Evolutionary conservation across 2,113 vertebrate genomes (phyloP).

Genomic region (Pachyramphus minor): DNA sequence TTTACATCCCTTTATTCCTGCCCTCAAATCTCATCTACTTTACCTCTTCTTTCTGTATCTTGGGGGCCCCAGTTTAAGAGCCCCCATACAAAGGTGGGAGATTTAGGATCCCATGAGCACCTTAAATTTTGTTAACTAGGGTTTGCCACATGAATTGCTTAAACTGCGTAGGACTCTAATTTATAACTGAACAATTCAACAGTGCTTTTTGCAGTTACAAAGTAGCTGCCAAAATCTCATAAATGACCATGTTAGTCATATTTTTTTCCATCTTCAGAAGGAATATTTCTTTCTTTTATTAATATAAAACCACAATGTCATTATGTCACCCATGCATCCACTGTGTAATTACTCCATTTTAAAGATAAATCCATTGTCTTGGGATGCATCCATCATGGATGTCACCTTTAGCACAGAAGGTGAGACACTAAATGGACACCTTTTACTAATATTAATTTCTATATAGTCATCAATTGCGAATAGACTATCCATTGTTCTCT

Average conservation of each 20-base stretch:
- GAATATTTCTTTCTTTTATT: slow-evolving; percentile 71
- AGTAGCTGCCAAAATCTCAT: slow-evolving; percentile 34
- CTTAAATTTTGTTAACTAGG: background rate
- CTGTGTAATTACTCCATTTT: slow-evolving; percentile 90
- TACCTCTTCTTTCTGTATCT: background rate
- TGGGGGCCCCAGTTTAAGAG: too few species aligned
- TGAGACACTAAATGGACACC: slow-evolving; percentile 85
- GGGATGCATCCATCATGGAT: slow-evolving; percentile 88
- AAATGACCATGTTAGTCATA: slow-evolving; percentile 30
- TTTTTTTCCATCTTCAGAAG: slow-evolving; percentile 41
- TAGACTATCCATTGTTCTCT: slow-evolving; percentile 84
- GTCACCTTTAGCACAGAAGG: slow-evolving; percentile 82
- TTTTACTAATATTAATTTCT: slow-evolving; percentile 88
- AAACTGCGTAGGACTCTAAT: background rate
- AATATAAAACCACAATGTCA: slow-evolving; percentile 82
- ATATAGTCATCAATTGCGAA: slow-evolving; percentile 85
- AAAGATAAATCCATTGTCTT: slow-evolving; percentile 88
- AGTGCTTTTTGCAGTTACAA: background rate
- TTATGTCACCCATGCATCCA: slow-evolving; percentile 83
- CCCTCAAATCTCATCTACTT: background rate
- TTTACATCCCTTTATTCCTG: background rate
- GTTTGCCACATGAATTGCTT: background rate
- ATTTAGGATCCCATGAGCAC: background rate
- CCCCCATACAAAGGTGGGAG: background rate
- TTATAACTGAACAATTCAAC: background rate